phyloP scores from a whole-genome alignment of 2,113 vertebrate genomes.

The Oceanites oceanicus region DNA sequence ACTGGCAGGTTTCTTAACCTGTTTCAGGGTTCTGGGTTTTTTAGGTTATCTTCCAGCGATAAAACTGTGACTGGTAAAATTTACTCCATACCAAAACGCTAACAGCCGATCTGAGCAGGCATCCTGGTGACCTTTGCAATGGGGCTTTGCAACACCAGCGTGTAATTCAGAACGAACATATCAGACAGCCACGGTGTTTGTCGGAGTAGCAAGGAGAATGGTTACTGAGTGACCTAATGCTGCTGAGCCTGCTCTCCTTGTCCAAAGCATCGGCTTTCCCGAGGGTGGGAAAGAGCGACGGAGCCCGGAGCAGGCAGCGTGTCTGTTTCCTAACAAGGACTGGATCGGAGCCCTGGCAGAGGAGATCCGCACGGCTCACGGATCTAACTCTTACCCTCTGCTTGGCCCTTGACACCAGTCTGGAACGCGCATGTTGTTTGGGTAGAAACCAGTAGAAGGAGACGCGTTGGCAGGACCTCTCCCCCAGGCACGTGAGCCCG shows the following conservation, averaged over 20 bases:
- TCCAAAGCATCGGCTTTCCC: neutral
- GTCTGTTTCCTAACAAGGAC: constrained; percentile 56
- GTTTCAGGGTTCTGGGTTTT: neutral
- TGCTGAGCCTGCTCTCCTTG: neutral
- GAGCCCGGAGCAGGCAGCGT: neutral
- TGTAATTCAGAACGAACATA: neutral
- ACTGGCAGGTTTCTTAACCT: neutral
- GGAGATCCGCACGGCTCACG: neutral
- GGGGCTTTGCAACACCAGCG: neutral
- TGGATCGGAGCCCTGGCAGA: constrained; percentile 47
- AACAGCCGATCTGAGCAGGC: neutral
- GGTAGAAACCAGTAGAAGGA: neutral
- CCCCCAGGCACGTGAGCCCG: neutral
- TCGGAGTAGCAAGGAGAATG: neutral
- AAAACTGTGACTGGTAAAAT: accelerated
- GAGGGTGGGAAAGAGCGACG: neutral
- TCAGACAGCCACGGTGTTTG: neutral
- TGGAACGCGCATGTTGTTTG: constrained; percentile 21
- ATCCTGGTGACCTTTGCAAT: neutral
- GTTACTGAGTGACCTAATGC: neutral
- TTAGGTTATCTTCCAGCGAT: neutral
- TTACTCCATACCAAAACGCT: neutral
- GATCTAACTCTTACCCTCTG: neutral
- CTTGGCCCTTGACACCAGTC: constrained; percentile 31
- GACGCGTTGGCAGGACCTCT: neutral